phyloP scores from a whole-genome alignment of 2,113 vertebrate genomes.

The human (Homo sapiens) region DNA sequence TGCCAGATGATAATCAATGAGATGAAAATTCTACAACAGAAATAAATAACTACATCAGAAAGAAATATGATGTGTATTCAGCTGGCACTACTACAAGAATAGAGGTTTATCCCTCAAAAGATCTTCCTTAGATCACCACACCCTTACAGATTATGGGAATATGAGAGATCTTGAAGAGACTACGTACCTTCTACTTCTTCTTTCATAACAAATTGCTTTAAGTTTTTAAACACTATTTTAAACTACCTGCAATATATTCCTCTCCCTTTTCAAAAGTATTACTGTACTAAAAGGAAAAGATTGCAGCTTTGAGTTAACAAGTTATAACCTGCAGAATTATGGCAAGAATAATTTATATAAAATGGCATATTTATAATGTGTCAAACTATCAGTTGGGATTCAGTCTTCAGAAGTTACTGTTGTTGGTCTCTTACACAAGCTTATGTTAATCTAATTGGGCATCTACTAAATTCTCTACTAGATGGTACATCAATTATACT shows the following conservation, averaged over 20 bases:
- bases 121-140: not conserved
- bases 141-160: not conserved
- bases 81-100: not conserved
- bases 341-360: constrained; percentile 29
- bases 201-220: constrained; percentile 8
- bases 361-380: not conserved
- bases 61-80: not conserved
- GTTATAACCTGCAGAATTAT: not conserved
- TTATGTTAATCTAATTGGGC: constrained; percentile 23
- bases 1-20: constrained; percentile 98
- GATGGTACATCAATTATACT: not conserved
- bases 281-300: constrained; percentile 37
- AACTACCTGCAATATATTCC: constrained; percentile 3
- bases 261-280: constrained; percentile 22
- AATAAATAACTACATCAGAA: constrained; percentile 75
- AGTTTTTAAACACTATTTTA: constrained; percentile 47
- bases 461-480: not conserved
- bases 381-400: not conserved
- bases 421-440: not conserved
- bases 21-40: constrained; percentile 95
- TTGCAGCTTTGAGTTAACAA: constrained; percentile 12
- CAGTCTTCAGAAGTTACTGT: not conserved
- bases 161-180: not conserved
- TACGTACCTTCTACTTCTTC: not conserved
- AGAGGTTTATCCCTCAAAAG: not conserved